These are phyloP conservation scores for Drosophila oshimai DNA, from an alignment of 1,140 invertebrate species.

Conservation along the genomic window DNA sequence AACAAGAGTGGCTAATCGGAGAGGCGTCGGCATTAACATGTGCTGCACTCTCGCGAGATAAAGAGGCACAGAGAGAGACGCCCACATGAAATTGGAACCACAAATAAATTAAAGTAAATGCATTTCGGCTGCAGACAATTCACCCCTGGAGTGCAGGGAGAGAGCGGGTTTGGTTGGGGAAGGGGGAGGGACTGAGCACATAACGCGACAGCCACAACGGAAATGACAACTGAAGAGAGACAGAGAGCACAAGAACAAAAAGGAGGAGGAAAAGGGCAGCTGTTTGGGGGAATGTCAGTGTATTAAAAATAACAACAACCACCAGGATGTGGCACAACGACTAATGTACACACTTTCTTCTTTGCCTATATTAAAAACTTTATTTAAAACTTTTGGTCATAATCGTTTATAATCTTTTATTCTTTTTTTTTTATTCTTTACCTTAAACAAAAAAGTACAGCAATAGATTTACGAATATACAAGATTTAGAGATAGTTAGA, in stretches of 20 bases:
- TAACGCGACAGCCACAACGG: conserved; percentile 41
- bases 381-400: too few species aligned
- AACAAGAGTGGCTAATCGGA: conserved; percentile 16
- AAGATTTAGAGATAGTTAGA: too few species aligned
- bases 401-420: too few species aligned
- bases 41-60: not conserved
- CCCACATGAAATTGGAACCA: conserved; percentile 17
- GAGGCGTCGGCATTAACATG: conserved; percentile 17
- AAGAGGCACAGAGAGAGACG: conserved; percentile 1
- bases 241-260: not conserved
- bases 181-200: not conserved
- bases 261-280: conserved; percentile 32
- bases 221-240: conserved; percentile 52
- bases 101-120: conserved; percentile 61
- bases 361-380: not conserved
- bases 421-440: too few species aligned
- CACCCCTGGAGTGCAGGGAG: conserved; percentile 32
- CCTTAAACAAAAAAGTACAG: too few species aligned
- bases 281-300: conserved; percentile 36
- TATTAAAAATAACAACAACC: conserved; percentile 59
- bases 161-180: not conserved
- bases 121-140: conserved; percentile 31
- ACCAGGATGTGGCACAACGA: conserved; percentile 3
- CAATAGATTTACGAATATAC: too few species aligned
- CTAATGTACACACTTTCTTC: conserved; percentile 4